Conservation (phyloP, 2,888 invertebrate genomes). For the Spodoptera picta region DNA sequence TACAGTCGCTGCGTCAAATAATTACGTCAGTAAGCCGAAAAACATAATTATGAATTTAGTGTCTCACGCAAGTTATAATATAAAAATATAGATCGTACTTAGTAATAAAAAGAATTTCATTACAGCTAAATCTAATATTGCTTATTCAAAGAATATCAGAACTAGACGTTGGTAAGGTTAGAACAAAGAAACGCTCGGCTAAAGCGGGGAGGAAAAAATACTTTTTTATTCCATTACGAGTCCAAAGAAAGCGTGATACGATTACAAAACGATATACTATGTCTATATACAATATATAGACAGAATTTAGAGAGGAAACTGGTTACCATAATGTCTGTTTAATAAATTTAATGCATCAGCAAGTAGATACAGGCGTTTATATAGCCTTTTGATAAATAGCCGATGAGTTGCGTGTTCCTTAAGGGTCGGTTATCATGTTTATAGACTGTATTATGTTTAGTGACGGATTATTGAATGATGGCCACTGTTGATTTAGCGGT, state of each 20-base stretch:
- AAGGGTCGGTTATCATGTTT: conserved; percentile 50
- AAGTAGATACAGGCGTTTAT: conserved; percentile 51
- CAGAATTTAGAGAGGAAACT: conserved; percentile 59
- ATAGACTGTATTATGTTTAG: conserved; percentile 28
- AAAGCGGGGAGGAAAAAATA: conserved; percentile 35
- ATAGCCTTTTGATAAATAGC: conserved; percentile 70
- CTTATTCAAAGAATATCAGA: conserved; percentile 33
- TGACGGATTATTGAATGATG: conserved; percentile 38
- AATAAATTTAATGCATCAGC: conserved; percentile 76
- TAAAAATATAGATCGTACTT: too few species aligned
- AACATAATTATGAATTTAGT: too few species aligned
- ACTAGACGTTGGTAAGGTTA: conserved; percentile 25
- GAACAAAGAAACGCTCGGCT: conserved; percentile 26
- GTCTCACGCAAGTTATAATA: too few species aligned
- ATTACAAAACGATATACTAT: conserved; percentile 43
- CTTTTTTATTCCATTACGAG: conserved; percentile 46
- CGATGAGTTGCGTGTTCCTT: conserved; percentile 71
- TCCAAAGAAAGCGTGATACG: conserved; percentile 33
- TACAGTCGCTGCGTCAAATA: too few species aligned
- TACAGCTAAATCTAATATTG: conserved; percentile 25
- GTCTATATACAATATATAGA: conserved; percentile 45
- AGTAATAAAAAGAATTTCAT: conserved; percentile 10
- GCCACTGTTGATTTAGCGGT: conserved; percentile 18
- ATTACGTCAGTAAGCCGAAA: too few species aligned
- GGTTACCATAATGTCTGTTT: conserved; percentile 70